These are phyloP conservation scores for Arenaria interpres DNA, from an alignment of 2,113 vertebrate species.

Conservation along the genomic window DNA sequence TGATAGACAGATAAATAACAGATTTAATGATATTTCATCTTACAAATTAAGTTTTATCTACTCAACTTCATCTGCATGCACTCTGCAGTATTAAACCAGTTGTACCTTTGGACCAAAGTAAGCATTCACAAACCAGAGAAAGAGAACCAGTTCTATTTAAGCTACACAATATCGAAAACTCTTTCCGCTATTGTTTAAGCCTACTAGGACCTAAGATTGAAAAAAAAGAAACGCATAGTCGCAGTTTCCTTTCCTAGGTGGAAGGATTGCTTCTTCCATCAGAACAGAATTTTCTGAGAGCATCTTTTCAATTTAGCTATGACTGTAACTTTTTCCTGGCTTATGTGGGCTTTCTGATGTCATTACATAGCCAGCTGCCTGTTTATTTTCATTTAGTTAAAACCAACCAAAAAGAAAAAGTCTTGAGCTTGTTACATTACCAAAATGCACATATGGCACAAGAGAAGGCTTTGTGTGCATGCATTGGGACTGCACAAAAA, in stretches of 20 bases:
- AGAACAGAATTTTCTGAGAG: conserved; percentile 25
- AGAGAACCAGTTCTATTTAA: neutral
- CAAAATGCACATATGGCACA: neutral
- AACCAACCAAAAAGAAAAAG: conserved; percentile 11
- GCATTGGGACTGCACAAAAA: neutral
- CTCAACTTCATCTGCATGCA: neutral
- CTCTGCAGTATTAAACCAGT: neutral
- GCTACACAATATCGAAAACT: rapidly evolving
- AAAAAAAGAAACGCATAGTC: neutral
- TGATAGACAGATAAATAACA: neutral
- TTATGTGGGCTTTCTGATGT: conserved; percentile 12
- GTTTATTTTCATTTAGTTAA: conserved; percentile 21
- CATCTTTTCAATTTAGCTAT: conserved; percentile 14
- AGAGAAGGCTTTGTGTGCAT: neutral
- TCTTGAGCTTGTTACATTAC: neutral
- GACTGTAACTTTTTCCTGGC: conserved; percentile 56
- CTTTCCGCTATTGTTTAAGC: neutral
- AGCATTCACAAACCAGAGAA: neutral
- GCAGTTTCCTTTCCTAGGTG: neutral
- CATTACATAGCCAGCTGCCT: conserved; percentile 22
- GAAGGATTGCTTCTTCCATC: neutral
- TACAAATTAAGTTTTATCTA: neutral
- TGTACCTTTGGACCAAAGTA: neutral
- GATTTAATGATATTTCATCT: neutral
- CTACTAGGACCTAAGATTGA: neutral